Percentiles rank a stretch among this genome's conserved stretches.
Conservation (phyloP, 2,888 invertebrate genomes). For the Orchestes rusci region DNA sequence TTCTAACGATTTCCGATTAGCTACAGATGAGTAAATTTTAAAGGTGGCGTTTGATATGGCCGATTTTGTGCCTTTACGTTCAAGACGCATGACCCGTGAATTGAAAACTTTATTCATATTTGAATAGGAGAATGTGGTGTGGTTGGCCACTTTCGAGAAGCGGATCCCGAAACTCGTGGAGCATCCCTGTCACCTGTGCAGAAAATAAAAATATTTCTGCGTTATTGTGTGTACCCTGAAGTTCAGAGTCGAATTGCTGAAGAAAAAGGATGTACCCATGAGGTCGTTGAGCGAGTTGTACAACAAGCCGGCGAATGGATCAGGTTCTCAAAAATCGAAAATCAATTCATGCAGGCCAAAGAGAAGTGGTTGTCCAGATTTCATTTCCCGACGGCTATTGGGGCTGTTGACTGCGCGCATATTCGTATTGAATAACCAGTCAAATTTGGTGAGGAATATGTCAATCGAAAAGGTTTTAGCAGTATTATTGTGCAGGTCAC, state of each 20-base stretch:
- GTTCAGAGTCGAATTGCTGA: slow-evolving; percentile 8
- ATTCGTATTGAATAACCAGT: background rate
- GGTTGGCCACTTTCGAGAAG: slow-evolving; percentile 19
- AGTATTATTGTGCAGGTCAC: background rate
- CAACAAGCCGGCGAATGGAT: background rate
- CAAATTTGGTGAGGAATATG: slow-evolving; percentile 5
- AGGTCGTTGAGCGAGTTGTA: background rate
- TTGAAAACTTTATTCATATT: slow-evolving; percentile 19
- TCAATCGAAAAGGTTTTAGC: slow-evolving; percentile 1
- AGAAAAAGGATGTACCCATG: background rate
- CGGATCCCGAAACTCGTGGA: slow-evolving; percentile 15
- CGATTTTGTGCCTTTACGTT: too few relatives aligned
- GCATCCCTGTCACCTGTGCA: slow-evolving; percentile 16
- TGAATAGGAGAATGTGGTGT: slow-evolving; percentile 20
- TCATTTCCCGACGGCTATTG: slow-evolving; percentile 3
- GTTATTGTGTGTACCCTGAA: slow-evolving; percentile 10
- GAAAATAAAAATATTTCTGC: slow-evolving; percentile 18
- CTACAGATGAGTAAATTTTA: too few relatives aligned
- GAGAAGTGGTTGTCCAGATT: background rate
- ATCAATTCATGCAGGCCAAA: background rate
- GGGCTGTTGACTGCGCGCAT: slow-evolving; percentile 1
- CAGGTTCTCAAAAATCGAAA: background rate
- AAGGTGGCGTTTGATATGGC: too few relatives aligned
- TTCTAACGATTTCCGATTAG: too few relatives aligned
- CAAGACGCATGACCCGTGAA: slow-evolving; percentile 3